Percentiles rank a stretch among this genome's conserved stretches.
Evolutionary conservation across 2,888 invertebrate genomes (phyloP).

Genomic region (Adelphocoris suturalis): DNA sequence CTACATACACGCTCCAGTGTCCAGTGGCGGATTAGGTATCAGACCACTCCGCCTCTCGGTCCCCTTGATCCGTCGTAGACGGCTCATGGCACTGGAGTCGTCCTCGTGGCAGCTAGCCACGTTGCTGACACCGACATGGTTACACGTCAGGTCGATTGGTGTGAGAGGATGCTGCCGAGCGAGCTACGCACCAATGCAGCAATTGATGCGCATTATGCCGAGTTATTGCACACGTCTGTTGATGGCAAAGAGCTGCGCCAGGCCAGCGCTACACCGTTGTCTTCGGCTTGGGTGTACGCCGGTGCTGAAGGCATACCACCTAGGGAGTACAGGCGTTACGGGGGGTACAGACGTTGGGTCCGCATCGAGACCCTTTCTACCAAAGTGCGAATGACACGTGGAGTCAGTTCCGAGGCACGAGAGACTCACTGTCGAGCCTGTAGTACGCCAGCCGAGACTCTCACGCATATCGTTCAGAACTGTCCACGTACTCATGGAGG

Average conservation of each 20-base stretch:
- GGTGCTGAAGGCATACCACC: neutral
- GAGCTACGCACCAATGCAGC: neutral
- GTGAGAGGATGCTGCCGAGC: neutral
- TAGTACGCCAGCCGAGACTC: constrained; percentile 77
- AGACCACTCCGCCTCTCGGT: constrained; percentile 73
- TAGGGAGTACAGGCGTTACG: neutral
- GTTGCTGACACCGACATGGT: neutral
- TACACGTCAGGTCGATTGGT: neutral
- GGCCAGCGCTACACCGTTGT: neutral
- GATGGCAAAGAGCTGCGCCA: neutral
- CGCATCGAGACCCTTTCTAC: neutral
- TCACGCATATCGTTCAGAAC: constrained; percentile 77
- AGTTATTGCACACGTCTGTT: neutral
- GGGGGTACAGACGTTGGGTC: too few species aligned
- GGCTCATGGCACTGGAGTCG: neutral
- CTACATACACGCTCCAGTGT: constrained; percentile 75
- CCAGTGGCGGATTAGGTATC: constrained; percentile 76
- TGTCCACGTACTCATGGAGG: constrained; percentile 78
- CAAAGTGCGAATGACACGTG: neutral
- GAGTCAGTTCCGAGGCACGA: neutral
- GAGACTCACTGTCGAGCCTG: constrained; percentile 77
- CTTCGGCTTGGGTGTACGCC: neutral
- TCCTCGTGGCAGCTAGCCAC: neutral
- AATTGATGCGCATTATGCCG: too few species aligned
- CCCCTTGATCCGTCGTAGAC: neutral